These are phyloP conservation scores for Volucella zonaria DNA, from an alignment of 2,888 invertebrate genomes.

Conservation along the genomic window DNA sequence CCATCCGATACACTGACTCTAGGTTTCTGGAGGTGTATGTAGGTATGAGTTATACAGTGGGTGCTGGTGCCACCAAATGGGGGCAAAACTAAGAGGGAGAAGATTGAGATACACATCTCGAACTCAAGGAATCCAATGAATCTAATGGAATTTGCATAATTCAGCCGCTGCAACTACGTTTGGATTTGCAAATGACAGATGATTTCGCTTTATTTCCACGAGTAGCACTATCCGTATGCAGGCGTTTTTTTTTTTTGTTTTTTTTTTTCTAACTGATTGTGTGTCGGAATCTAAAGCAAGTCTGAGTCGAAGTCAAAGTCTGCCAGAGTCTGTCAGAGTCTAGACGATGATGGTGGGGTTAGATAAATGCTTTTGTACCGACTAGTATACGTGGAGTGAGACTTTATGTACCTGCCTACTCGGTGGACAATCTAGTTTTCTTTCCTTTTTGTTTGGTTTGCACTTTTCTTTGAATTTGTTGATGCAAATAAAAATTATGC, in stretches of 20 bases:
- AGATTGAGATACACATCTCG: conserved; percentile 58
- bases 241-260: not conserved
- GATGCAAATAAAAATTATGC: conserved; percentile 49
- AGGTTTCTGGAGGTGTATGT: no score
- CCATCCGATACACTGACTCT: conserved; percentile 6
- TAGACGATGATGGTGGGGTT: conserved; percentile 32
- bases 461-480: conserved; percentile 41
- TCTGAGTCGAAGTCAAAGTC: not conserved
- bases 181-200: conserved; percentile 70
- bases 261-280: not conserved
- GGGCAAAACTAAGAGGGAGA: conserved; percentile 8
- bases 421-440: not conserved
- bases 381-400: conserved; percentile 10
- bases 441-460: not conserved
- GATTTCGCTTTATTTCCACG: conserved; percentile 47
- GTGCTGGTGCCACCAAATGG: conserved; percentile 4
- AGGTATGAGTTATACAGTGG: not conserved
- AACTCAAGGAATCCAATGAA: conserved; percentile 78
- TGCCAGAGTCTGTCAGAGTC: conserved; percentile 18
- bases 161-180: conserved; percentile 57
- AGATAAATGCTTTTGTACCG: not conserved
- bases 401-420: conserved; percentile 11
- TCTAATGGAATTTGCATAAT: conserved; percentile 78
- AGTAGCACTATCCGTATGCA: not conserved
- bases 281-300: not conserved